These are phyloP conservation scores for Sceloporus undulatus DNA, from an alignment of 2,113 vertebrate genomes.

Conservation along the genomic window DNA sequence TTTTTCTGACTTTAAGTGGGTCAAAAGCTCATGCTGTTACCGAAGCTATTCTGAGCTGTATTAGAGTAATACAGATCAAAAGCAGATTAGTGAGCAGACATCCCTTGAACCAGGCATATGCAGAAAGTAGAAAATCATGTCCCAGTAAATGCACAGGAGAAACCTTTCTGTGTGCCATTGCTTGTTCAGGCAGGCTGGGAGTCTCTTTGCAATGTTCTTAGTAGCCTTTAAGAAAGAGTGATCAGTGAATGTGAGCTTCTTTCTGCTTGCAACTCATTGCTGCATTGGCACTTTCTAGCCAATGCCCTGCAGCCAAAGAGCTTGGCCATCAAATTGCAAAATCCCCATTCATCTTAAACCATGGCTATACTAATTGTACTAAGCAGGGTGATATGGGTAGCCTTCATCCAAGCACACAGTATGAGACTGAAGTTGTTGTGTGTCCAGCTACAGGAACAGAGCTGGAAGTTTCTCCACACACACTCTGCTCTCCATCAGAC, in stretches of 20 bases:
- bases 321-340: fast-evolving
- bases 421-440: too few species aligned
- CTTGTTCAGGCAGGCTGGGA: not conserved
- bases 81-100: conserved; percentile 60
- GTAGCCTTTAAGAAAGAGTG: conserved; percentile 26
- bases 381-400: conserved; percentile 12
- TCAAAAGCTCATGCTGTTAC: conserved; percentile 67
- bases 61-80: conserved; percentile 69
- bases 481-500: too few species aligned
- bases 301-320: not conserved
- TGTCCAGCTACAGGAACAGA: too few species aligned
- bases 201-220: not conserved
- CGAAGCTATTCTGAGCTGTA: conserved; percentile 66
- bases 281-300: not conserved
- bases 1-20: conserved; percentile 70
- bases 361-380: not conserved
- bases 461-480: too few species aligned
- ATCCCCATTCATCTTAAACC: not conserved
- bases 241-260: conserved; percentile 7
- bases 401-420: too few species aligned
- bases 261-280: not conserved
- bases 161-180: conserved; percentile 60
- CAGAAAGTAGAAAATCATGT: conserved; percentile 37
- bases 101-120: conserved; percentile 48
- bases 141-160: conserved; percentile 43